Percentiles rank a stretch among this genome's conserved stretches.
phyloP scores from a whole-genome alignment of 2,113 vertebrate genomes.

The Vombatus ursinus region DNA sequence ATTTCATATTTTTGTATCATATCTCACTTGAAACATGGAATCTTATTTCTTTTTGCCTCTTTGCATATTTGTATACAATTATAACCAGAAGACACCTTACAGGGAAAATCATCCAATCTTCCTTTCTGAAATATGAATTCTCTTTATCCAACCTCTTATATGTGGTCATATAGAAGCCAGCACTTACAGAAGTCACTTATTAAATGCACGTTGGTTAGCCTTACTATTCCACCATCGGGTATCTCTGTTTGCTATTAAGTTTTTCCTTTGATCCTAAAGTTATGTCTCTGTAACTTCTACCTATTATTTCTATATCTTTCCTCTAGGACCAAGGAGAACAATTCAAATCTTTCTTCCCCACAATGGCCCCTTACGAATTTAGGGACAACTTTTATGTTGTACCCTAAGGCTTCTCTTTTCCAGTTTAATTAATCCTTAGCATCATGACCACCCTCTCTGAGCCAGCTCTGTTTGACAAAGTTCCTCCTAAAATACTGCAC shows the following conservation, averaged over 20 bases:
- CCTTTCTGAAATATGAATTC: neutral
- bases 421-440: neutral
- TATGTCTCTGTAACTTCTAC: neutral
- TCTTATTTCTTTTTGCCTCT: neutral
- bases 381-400: neutral
- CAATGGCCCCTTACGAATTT: neutral
- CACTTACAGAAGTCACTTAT: neutral
- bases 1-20: neutral
- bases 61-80: neutral
- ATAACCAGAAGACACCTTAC: neutral
- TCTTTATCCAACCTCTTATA: neutral
- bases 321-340: neutral
- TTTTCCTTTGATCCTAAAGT: neutral
- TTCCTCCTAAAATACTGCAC: neutral
- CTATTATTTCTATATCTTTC: neutral
- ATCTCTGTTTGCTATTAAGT: neutral
- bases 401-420: neutral
- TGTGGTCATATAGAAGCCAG: neutral
- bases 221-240: neutral
- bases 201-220: neutral
- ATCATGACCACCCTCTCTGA: neutral
- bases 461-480: neutral
- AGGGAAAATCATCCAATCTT: neutral
- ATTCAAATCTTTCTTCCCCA: neutral
- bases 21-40: too few species aligned